Percentiles rank a stretch among this genome's conserved stretches.
Evolutionary conservation across 30 jellyfish, hydroid and myxozoan genomes (phyloP).

Genomic region (Morbakka virulenta): DNA sequence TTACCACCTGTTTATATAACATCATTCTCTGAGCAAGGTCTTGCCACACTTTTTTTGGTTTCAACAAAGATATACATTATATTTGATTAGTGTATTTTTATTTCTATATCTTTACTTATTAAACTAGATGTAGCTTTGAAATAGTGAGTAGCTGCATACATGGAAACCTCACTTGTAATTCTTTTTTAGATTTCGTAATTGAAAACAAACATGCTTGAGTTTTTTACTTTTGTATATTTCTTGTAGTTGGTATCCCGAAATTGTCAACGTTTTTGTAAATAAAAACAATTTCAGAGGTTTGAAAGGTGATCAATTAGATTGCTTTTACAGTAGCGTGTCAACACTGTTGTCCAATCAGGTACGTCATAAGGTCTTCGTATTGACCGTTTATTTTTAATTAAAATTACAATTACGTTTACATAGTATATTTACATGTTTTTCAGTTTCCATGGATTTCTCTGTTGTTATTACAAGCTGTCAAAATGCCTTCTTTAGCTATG

Average conservation of each 20-base stretch:
- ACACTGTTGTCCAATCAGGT: constrained; percentile 86
- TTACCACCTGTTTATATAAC: too few relatives aligned
- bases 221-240: background rate
- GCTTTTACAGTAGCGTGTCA: constrained; percentile 92
- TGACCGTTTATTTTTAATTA: background rate
- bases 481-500: too few relatives aligned
- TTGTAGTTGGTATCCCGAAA: constrained; percentile 98
- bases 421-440: background rate
- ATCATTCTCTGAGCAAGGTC: too few relatives aligned
- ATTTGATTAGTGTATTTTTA: too few relatives aligned
- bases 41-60: too few relatives aligned
- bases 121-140: too few relatives aligned
- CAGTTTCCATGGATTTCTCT: background rate
- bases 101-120: too few relatives aligned
- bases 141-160: too few relatives aligned
- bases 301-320: constrained; percentile 86
- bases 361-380: background rate
- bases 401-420: background rate
- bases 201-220: too few relatives aligned
- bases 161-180: too few relatives aligned
- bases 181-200: too few relatives aligned
- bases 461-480: background rate
- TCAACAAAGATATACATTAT: too few relatives aligned
- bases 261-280: constrained; percentile 82
- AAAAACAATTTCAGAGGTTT: constrained; percentile 71